Conservation (phyloP, 2,888 invertebrate genomes). For the Rhagium mordax region DNA sequence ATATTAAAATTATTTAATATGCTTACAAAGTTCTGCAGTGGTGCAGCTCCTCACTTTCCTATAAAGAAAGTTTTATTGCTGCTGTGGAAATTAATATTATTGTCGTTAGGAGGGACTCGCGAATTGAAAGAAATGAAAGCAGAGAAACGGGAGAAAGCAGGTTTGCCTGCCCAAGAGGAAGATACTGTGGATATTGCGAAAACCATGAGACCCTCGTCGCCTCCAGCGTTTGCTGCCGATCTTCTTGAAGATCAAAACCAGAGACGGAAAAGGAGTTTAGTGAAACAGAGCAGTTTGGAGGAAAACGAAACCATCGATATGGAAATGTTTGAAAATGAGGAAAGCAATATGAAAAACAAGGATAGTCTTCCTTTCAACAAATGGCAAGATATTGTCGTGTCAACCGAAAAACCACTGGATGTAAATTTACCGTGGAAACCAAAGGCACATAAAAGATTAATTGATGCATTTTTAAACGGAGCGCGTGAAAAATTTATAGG, state of each 20-base stretch:
- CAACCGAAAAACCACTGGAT: conserved; percentile 29
- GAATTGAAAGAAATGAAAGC: conserved; percentile 85
- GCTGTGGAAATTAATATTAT: conserved; percentile 95
- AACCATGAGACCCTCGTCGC: conserved; percentile 95
- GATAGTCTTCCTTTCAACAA: conserved; percentile 54
- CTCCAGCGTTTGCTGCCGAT: conserved; percentile 94
- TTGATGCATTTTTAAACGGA: conserved; percentile 92
- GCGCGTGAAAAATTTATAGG: conserved; percentile 97
- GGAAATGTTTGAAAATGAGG: conserved; percentile 76
- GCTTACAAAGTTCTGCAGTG: conserved; percentile 97
- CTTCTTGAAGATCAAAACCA: conserved; percentile 89
- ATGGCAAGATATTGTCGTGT: conserved; percentile 25
- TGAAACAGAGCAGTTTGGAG: conserved; percentile 94
- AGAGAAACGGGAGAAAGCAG: conserved; percentile 78
- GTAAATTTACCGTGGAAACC: conserved; percentile 91
- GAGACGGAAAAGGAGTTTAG: conserved; percentile 83
- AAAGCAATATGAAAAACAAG: conserved; percentile 69
- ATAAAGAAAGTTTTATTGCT: conserved; percentile 95
- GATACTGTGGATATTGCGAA: conserved; percentile 96
- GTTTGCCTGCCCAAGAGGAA: conserved; percentile 85
- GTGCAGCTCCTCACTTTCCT: conserved; percentile 96
- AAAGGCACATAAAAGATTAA: conserved; percentile 94
- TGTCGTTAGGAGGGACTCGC: conserved; percentile 93
- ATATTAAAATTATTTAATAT: conserved; percentile 93
- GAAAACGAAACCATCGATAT: conserved; percentile 80